These are phyloP conservation scores for Megaustenia siamemsis DNA, from an alignment of 2,888 invertebrate species.

Conservation along the genomic window DNA sequence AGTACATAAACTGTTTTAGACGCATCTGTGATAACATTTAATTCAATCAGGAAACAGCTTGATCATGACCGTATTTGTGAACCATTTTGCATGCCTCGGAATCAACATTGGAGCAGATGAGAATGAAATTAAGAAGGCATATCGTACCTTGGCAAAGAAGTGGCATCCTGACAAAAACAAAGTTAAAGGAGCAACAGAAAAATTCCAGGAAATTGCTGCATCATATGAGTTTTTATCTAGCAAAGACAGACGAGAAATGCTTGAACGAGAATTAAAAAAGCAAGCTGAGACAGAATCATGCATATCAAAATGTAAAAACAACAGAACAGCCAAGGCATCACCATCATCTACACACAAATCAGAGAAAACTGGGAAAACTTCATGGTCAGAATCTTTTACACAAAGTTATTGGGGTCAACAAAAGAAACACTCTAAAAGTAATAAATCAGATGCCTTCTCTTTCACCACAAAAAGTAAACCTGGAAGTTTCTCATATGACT, in stretches of 20 bases:
- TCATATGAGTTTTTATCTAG: conserved; percentile 75
- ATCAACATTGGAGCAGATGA: conserved; percentile 69
- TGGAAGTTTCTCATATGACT: background rate
- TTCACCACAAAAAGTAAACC: background rate
- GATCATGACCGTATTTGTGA: conserved; percentile 60
- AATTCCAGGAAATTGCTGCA: conserved; percentile 76
- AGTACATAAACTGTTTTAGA: no score
- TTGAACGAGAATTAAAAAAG: conserved; percentile 65
- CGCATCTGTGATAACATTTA: no score
- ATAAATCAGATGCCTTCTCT: background rate
- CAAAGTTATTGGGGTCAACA: background rate
- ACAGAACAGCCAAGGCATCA: conserved; percentile 22
- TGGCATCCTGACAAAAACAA: conserved; percentile 78
- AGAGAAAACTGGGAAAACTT: background rate
- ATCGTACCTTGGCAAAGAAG: conserved; percentile 72
- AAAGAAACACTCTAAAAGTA: background rate
- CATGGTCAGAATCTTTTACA: background rate
- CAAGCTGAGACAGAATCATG: conserved; percentile 41
- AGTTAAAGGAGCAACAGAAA: conserved; percentile 73
- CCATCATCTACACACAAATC: background rate
- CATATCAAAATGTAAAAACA: conserved; percentile 36
- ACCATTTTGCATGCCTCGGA: conserved; percentile 72
- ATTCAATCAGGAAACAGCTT: background rate
- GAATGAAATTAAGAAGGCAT: conserved; percentile 77
- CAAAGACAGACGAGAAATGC: conserved; percentile 68